A percentile compares a stretch with the other conserved stretches of the same genome.
These are phyloP conservation scores for Phengaris arion DNA, from an alignment of 2,888 invertebrate genomes.

Conservation along the genomic window DNA sequence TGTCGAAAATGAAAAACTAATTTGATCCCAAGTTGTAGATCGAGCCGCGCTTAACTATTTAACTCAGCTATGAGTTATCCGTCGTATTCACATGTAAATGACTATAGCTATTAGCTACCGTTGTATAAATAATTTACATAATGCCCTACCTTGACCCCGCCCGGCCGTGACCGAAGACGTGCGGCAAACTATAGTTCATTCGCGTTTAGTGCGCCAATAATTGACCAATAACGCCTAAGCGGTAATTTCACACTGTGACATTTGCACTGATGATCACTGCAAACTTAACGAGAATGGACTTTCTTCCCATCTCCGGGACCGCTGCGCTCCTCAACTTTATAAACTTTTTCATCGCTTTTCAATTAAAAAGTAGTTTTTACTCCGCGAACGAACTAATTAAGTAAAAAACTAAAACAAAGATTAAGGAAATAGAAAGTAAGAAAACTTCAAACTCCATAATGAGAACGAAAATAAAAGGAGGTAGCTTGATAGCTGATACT, in stretches of 20 bases:
- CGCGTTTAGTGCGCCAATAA: too few relatives aligned
- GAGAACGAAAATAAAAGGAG: neutral
- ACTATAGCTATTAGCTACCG: neutral
- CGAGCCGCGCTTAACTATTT: neutral
- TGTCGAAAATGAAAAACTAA: neutral
- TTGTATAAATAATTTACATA: conserved; percentile 24
- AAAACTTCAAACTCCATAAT: conserved; percentile 3
- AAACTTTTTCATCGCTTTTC: conserved; percentile 19
- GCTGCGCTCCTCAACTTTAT: neutral
- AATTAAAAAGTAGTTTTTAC: conserved; percentile 7
- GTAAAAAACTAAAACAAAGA: conserved; percentile 12
- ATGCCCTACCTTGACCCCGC: conserved; percentile 19
- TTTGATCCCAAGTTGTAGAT: neutral
- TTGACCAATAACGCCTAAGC: too few relatives aligned
- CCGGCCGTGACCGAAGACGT: conserved; percentile 15
- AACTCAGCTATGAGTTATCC: neutral
- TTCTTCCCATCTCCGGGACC: neutral
- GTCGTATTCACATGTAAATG: conserved; percentile 5
- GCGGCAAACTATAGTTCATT: neutral
- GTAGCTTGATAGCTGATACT: neutral
- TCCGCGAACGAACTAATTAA: neutral
- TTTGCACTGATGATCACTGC: too few relatives aligned
- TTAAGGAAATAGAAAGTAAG: conserved; percentile 1
- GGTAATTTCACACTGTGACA: too few relatives aligned
- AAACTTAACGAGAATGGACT: too few relatives aligned